Conservation (phyloP, 2,797 vertebrate species). For the Eremophila alpestris region DNA sequence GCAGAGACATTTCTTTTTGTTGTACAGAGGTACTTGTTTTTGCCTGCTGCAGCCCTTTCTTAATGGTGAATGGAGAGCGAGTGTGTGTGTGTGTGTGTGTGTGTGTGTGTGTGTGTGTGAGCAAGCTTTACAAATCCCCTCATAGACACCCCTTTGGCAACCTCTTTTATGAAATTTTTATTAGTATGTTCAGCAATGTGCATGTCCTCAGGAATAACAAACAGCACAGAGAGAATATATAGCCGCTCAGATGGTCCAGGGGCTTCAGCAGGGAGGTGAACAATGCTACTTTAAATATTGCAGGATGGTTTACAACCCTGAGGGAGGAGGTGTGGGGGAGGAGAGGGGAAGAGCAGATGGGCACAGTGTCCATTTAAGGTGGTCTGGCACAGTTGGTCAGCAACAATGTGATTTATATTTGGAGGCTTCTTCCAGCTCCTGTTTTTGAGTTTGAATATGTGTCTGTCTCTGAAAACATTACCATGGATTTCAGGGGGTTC, state of each 20-base stretch:
- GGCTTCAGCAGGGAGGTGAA: slow-evolving; percentile 51
- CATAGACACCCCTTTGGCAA: slow-evolving; percentile 47
- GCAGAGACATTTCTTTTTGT: not conserved
- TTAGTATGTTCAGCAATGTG: slow-evolving; percentile 69
- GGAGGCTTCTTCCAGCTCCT: not conserved
- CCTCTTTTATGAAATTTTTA: slow-evolving; percentile 73
- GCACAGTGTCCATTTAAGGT: slow-evolving; percentile 67
- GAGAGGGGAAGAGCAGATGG: slow-evolving; percentile 63
- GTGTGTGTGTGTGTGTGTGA: not conserved
- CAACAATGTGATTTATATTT: not conserved
- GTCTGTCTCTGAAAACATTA: not conserved
- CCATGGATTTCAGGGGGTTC: not conserved
- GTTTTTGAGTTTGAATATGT: not conserved
- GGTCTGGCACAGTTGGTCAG: slow-evolving; percentile 61
- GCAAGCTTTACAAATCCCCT: slow-evolving; percentile 29
- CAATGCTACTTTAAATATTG: slow-evolving; percentile 70
- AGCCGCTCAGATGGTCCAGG: slow-evolving; percentile 40
- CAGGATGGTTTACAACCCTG: slow-evolving; percentile 66
- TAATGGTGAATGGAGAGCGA: not conserved
- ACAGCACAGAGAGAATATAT: slow-evolving; percentile 58
- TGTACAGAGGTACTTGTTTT: not conserved
- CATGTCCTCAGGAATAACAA: slow-evolving; percentile 69
- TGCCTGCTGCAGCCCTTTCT: slow-evolving; percentile 39
- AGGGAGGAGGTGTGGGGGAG: slow-evolving; percentile 61
- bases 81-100: not conserved